A percentile compares a stretch with the other conserved stretches of the same genome.
These are phyloP conservation scores for Apocheima hispidaria DNA, from an alignment of 2,888 invertebrate genomes.

Conservation along the genomic window DNA sequence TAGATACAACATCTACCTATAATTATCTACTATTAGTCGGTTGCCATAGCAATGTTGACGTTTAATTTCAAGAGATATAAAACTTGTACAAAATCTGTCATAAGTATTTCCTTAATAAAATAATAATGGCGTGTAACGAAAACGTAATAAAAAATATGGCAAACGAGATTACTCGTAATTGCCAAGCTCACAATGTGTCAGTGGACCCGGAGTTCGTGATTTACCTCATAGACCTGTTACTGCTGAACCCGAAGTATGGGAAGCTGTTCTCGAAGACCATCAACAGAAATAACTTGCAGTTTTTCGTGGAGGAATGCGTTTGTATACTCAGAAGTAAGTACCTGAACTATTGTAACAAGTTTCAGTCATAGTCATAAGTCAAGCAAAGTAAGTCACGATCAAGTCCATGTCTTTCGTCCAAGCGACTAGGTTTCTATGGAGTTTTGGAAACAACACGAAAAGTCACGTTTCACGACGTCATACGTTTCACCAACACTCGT, in stretches of 20 bases:
- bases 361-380: no score
- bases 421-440: no score
- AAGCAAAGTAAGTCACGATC: no score
- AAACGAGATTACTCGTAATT: slow-evolving; percentile 85
- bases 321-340: slow-evolving; percentile 76
- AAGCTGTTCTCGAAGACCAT: slow-evolving; percentile 77
- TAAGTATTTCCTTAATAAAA: neutral
- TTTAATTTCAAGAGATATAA: neutral
- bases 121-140: slow-evolving; percentile 75
- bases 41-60: slow-evolving; percentile 24
- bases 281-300: slow-evolving; percentile 80
- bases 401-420: no score
- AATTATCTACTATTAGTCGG: neutral
- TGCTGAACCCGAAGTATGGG: slow-evolving; percentile 85
- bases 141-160: slow-evolving; percentile 86
- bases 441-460: no score
- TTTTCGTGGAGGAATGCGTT: slow-evolving; percentile 83
- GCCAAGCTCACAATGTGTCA: slow-evolving; percentile 68
- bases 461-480: no score
- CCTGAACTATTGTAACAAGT: no score
- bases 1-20: no score
- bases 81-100: neutral
- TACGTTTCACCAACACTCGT: no score
- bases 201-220: slow-evolving; percentile 82
- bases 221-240: slow-evolving; percentile 82